phyloP scores from a whole-genome alignment of 2,888 invertebrate species.

The Heliconius hortense region DNA sequence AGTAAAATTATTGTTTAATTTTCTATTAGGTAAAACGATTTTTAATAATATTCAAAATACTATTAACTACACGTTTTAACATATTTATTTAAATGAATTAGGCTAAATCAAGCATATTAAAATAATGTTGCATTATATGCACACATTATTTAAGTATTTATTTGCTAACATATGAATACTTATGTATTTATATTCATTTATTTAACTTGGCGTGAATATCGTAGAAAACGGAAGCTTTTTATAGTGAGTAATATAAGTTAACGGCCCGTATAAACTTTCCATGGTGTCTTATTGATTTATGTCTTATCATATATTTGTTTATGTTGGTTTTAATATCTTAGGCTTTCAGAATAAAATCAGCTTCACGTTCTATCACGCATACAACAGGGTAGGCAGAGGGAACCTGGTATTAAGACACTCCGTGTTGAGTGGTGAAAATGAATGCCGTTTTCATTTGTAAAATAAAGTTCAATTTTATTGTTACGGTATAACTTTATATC shows the following conservation, averaged over 20 bases:
- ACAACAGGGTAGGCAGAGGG: too few species aligned
- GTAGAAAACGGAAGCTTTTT: conserved; percentile 64
- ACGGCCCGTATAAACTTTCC: conserved; percentile 63
- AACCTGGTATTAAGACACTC: too few species aligned
- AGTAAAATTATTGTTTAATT: background rate
- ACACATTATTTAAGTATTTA: background rate
- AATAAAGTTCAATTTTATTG: too few species aligned
- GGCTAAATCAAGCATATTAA: background rate
- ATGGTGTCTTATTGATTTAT: conserved; percentile 39
- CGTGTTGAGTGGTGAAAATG: too few species aligned
- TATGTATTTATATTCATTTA: conserved; percentile 29
- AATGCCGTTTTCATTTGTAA: too few species aligned
- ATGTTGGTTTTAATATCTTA: conserved; percentile 9
- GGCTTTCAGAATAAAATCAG: background rate
- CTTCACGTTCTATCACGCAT: too few species aligned
- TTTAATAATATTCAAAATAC: background rate
- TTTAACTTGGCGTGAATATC: conserved; percentile 40
- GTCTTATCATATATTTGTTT: conserved; percentile 29
- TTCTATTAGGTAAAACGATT: background rate
- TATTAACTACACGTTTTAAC: background rate
- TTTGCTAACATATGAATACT: conserved; percentile 4
- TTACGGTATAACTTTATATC: too few species aligned
- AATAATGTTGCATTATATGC: background rate
- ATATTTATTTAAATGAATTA: background rate
- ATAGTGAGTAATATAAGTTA: conserved; percentile 69